Base-by-base conservation (phyloP, 2,797 vertebrate genomes). In the Scomberomorus guttatus region DNA sequence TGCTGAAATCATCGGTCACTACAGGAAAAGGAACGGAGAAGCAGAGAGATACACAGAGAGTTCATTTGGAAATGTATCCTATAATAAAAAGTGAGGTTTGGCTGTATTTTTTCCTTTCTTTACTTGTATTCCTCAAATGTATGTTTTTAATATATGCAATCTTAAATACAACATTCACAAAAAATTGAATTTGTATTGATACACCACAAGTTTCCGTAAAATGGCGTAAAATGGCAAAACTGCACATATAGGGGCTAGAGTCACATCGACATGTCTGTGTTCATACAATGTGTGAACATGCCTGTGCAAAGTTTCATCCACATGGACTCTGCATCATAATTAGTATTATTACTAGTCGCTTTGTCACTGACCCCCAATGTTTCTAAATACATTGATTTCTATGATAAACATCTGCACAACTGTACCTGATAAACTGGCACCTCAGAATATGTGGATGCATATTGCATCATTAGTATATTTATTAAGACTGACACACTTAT, bases 1-100 rank as follows among this genome's bases (percentile, higher is more conserved):
- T 97, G 37, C 96, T 97, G 77, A 98, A 96, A 48, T 98, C 97
- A 84, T 98, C 97, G 79, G 92, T 59, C 56, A 63, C 68, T 89
- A 54, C 1, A 1, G 8, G 32, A 44, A 34, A 55, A 68, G 20
- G 10, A 59, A 62, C 4, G n/a, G 46, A 27, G 2, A 55, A 11
- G 32, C 12, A 66, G 5, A 58, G 5, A 58, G 20, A 48, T 2
- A 76, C 5, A 48, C 54, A 57, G 42, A 59, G 2, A 72, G 7
- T 69, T n/a, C 2, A 25, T 62, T 9, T 54, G 5, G 11, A n/a
- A 11, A 15, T 25, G 15, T 22, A 7, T 18, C 44, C 1, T 6
- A 20, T 6, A 54, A 44, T 27, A 60, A 57, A 1, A 72, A 15
- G 8, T 32, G 4, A n/a, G 4, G 7, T 48, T 58, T 51, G 15